phyloP scores from a whole-genome alignment of 2,113 vertebrate genomes.

The Pygoscelis antarcticus region DNA sequence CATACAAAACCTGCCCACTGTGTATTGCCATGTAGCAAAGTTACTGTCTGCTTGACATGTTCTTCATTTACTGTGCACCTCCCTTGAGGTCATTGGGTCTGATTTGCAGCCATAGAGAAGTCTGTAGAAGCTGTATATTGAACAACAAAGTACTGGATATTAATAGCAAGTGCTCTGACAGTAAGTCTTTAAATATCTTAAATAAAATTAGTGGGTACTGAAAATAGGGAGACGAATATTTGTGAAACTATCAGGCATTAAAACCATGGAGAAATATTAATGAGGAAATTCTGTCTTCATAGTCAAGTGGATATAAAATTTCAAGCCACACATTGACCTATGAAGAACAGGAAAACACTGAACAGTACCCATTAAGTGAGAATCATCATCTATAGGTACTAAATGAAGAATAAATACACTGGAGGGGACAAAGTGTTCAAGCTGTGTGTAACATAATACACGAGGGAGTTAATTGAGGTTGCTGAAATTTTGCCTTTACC shows the following conservation, averaged over 20 bases:
- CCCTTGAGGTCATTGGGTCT: background rate
- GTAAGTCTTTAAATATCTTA: background rate
- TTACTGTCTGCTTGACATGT: background rate
- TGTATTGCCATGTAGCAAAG: background rate
- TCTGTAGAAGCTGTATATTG: background rate
- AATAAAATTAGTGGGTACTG: background rate
- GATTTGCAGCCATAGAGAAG: background rate
- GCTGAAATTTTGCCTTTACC: background rate
- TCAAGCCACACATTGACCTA: background rate
- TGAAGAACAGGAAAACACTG: background rate
- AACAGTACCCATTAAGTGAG: background rate
- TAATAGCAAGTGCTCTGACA: background rate
- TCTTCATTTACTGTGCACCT: background rate
- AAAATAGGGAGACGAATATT: background rate
- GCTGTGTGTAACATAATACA: background rate
- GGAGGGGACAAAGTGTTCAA: background rate
- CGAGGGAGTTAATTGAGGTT: background rate
- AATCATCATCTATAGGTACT: background rate
- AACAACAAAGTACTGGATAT: background rate
- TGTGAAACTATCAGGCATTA: background rate
- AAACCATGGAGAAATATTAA: background rate
- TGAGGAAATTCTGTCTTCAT: background rate
- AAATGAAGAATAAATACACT: background rate
- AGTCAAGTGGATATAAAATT: background rate
- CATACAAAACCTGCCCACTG: background rate